Evolutionary conservation across 2,888 invertebrate genomes (phyloP).

Genomic region (Cerastoderma edule): DNA sequence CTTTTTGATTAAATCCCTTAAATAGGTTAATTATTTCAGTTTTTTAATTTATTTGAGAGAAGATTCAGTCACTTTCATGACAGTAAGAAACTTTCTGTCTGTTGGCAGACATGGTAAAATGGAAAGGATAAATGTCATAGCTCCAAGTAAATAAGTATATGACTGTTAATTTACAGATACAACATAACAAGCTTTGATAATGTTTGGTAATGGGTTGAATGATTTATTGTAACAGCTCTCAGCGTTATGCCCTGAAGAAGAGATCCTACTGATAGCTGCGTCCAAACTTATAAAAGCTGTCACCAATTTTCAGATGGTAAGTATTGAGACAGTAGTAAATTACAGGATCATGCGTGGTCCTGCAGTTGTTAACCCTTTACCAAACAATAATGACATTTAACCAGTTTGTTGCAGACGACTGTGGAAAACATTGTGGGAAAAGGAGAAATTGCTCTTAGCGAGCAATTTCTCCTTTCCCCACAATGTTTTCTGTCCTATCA

Average conservation of each 20-base stretch:
- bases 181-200: too few species aligned
- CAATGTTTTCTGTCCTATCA: neutral
- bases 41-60: too few species aligned
- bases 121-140: too few species aligned
- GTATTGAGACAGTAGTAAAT: neutral
- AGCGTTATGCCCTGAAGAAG: constrained; percentile 89
- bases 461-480: constrained; percentile 11
- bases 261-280: constrained; percentile 91
- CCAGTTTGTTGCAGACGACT: neutral
- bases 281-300: constrained; percentile 95
- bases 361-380: neutral
- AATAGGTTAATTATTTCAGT: too few species aligned
- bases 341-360: too few species aligned
- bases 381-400: neutral
- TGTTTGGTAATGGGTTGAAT: too few species aligned
- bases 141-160: too few species aligned
- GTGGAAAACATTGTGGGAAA: neutral
- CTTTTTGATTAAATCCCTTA: too few species aligned
- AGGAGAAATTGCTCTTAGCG: neutral
- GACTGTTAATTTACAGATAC: too few species aligned
- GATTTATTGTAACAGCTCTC: constrained; percentile 83
- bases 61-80: too few species aligned
- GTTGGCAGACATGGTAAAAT: too few species aligned
- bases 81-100: too few species aligned
- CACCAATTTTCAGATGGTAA: constrained; percentile 89